These are phyloP conservation scores for Indicator indicator DNA, from an alignment of 2,113 vertebrate genomes.

Conservation along the genomic window DNA sequence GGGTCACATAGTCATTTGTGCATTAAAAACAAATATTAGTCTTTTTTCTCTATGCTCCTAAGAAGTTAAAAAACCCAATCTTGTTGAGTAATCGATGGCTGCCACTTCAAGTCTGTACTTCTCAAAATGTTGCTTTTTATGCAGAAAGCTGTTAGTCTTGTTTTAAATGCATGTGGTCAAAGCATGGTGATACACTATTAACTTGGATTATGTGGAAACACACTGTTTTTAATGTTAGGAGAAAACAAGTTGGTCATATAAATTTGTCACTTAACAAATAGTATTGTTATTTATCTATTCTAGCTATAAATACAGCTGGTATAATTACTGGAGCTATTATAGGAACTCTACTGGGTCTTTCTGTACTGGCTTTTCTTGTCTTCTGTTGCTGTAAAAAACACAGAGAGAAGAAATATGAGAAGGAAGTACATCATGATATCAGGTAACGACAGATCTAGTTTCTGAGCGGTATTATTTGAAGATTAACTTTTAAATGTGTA, in stretches of 20 bases:
- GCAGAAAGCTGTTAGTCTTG: background rate
- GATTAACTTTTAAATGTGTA: conserved; percentile 19
- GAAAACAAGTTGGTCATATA: background rate
- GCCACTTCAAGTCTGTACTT: background rate
- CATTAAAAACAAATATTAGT: background rate
- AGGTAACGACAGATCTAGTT: conserved; percentile 75
- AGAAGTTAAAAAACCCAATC: background rate
- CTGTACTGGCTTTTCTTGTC: conserved; percentile 83
- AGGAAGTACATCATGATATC: conserved; percentile 96
- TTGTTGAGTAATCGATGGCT: background rate
- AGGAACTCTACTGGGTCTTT: conserved; percentile 83
- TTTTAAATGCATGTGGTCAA: background rate
- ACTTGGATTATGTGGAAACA: background rate
- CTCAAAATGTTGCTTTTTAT: background rate
- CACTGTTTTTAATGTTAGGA: background rate
- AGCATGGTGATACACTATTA: background rate
- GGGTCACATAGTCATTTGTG: background rate
- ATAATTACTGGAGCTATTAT: conserved; percentile 86
- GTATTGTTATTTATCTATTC: conserved; percentile 41
- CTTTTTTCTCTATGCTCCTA: background rate
- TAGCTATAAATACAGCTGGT: conserved; percentile 88
- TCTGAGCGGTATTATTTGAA: conserved; percentile 16
- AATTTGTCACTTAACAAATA: background rate
- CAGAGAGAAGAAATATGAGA: conserved; percentile 93
- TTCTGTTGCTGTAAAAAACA: conserved; percentile 88